phyloP scores from a whole-genome alignment of 2,113 vertebrate species.

The Neomonachus schauinslandi region DNA sequence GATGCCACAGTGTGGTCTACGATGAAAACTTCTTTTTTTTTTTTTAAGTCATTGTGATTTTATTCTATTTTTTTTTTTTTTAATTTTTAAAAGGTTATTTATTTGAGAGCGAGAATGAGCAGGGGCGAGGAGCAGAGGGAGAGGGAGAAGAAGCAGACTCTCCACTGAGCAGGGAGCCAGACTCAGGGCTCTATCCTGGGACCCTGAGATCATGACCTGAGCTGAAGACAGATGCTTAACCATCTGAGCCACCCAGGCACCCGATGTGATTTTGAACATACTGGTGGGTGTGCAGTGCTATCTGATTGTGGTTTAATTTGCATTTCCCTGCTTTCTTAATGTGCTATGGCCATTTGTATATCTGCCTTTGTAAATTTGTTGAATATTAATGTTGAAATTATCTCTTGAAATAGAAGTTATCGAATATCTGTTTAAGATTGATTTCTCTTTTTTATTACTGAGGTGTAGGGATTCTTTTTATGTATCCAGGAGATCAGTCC shows the following conservation, averaged over 20 bases:
- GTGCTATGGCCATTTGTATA: background rate
- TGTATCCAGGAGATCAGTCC: background rate
- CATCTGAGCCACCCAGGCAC: no score
- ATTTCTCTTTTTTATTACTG: background rate
- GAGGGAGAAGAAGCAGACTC: no score
- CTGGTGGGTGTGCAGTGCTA: background rate
- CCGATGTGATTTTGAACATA: background rate
- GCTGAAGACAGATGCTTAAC: no score
- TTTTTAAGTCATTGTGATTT: background rate
- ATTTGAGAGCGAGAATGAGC: no score
- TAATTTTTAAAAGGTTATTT: no score
- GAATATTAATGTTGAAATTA: background rate
- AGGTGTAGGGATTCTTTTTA: background rate
- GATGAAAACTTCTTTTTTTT: background rate
- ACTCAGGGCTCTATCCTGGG: no score
- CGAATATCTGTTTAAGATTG: background rate
- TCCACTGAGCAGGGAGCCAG: no score
- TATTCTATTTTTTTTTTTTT: no score
- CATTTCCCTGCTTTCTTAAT: background rate
- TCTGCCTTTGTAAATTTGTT: background rate
- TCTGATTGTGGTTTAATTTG: background rate
- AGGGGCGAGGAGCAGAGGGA: no score
- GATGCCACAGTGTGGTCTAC: background rate
- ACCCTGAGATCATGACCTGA: no score
- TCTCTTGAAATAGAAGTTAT: background rate